phyloP scores from a whole-genome alignment of 2,113 vertebrate genomes.

The Zapus hudsonius region DNA sequence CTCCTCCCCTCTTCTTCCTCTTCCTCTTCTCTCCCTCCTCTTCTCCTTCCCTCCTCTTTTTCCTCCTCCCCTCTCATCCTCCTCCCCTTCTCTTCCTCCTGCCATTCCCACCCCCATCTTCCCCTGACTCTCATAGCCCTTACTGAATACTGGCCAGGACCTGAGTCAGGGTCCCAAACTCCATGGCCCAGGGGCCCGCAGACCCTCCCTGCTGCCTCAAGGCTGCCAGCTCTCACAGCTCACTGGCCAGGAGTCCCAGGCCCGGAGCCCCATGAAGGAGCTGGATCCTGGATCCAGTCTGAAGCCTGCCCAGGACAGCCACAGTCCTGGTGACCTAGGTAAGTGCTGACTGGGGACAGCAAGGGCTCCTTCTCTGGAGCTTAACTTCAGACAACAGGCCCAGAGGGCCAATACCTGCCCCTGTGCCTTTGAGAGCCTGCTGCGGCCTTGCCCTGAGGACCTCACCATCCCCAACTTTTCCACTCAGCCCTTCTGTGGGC shows the following conservation, averaged over 20 bases:
- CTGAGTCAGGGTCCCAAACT: constrained; percentile 80
- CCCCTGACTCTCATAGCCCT: constrained; percentile 22
- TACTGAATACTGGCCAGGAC: constrained; percentile 29
- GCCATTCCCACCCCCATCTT: not conserved
- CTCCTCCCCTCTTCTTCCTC: too few species aligned
- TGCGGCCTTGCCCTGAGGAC: not conserved
- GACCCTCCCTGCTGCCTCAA: constrained; percentile 84
- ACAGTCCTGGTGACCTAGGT: constrained; percentile 90
- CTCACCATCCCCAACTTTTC: not conserved
- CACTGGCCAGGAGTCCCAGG: not conserved
- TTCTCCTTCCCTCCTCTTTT: too few species aligned
- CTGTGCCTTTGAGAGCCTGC: not conserved
- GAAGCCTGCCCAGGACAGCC: constrained; percentile 87
- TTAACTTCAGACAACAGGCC: not conserved
- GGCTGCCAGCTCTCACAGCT: constrained; percentile 75
- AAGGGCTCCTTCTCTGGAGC: not conserved
- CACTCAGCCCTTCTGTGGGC: not conserved
- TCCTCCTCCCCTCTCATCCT: too few species aligned
- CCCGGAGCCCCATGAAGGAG: not conserved
- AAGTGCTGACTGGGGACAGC: constrained; percentile 42
- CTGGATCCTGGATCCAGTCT: constrained; percentile 34
- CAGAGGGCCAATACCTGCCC: not conserved
- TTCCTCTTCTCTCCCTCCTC: not conserved
- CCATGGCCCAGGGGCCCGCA: constrained; percentile 76
- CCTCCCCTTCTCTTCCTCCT: too few species aligned